phyloP scores from a whole-genome alignment of 1,140 invertebrate species.

The Drosophila punjabiensis region DNA sequence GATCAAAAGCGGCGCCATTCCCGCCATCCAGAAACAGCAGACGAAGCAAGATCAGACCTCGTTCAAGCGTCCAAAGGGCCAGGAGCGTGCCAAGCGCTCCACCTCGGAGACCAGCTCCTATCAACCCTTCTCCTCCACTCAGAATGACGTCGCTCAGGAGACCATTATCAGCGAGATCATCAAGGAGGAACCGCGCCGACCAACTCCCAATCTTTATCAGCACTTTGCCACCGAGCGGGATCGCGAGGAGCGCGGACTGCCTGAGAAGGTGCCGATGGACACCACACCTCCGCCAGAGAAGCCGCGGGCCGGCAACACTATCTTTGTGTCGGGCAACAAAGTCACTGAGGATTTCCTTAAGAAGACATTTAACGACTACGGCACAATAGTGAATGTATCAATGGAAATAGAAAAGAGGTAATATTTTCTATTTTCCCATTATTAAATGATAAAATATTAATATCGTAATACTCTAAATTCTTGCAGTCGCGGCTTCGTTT shows the following conservation, averaged over 20 bases:
- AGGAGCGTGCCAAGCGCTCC: slow-evolving; percentile 92
- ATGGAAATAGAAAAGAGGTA: slow-evolving; percentile 96
- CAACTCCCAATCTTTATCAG: slow-evolving; percentile 95
- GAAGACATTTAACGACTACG: slow-evolving; percentile 92
- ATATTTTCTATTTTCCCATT: background rate
- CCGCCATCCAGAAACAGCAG: slow-evolving; percentile 92
- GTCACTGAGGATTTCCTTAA: slow-evolving; percentile 93
- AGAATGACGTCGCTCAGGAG: slow-evolving; percentile 86
- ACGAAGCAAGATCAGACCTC: slow-evolving; percentile 92
- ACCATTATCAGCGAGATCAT: slow-evolving; percentile 84
- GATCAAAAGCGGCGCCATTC: slow-evolving; percentile 96
- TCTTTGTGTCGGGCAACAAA: slow-evolving; percentile 93
- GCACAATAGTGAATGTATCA: slow-evolving; percentile 94
- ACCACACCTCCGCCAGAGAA: slow-evolving; percentile 86
- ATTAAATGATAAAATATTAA: background rate
- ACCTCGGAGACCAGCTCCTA: slow-evolving; percentile 91
- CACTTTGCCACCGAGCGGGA: slow-evolving; percentile 93
- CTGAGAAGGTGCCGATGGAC: slow-evolving; percentile 85
- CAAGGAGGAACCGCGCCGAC: slow-evolving; percentile 81
- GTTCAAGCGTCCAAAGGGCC: slow-evolving; percentile 91
- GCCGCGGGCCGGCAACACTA: slow-evolving; percentile 92
- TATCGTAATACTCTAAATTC: background rate
- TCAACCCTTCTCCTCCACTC: slow-evolving; percentile 95
- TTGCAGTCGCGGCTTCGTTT: slow-evolving; percentile 93
- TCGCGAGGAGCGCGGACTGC: slow-evolving; percentile 86